Base-by-base conservation (phyloP, 2,113 vertebrate species). In the Hippocampus zosterae region DNA sequence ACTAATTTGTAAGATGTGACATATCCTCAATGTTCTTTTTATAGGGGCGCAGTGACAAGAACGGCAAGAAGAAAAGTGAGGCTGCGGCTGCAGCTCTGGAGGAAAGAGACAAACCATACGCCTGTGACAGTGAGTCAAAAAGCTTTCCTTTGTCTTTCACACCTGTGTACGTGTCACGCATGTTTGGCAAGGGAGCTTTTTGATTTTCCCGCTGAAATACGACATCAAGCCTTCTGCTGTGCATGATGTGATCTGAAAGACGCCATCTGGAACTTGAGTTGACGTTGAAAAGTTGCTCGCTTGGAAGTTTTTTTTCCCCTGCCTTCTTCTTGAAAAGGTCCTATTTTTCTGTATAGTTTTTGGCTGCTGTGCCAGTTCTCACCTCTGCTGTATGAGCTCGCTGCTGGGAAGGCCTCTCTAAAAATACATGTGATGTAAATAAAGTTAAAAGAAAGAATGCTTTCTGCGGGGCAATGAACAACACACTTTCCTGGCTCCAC, bases 91-190 rank as follows among this genome's bases (percentile, higher is more conserved):
- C 96, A 1, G 93, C 92, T 0, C 60, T 92, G 73, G 96, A 99
- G 83, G 96, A 99, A 67, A 76, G 96, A 66, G 97, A 99, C 81
- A 99, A 98, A 52, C 97, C 97, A 0, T 98, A 98, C 41, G 96
- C 97, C 53, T 99, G 97, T 65, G 96, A 99, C 92, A 99, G 97
- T 99, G 89, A 97, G 97, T 96, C 67, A 1, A 55, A 1, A 55
- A 23, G 37, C 55, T 67, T 73, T 12, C n/a, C 59, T 65, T 70
- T 42, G 21, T 55, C 52, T 50, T 73, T 27, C 3, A 4, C 48
- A 3, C 16, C 18, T 66, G 25, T 67, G 63, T 60, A 19, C 56
- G 68, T 19, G 44, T 2, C 55, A 46, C 69, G 70, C 76, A 65
- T 74, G 70, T 70, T 37, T 2, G 52, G 73, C 77, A 67, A 81